Evolutionary conservation across 2,113 vertebrate genomes (phyloP), one percentile per base, ranked within the genome.

Genomic region (Eulacestoma nigropectus): DNA sequence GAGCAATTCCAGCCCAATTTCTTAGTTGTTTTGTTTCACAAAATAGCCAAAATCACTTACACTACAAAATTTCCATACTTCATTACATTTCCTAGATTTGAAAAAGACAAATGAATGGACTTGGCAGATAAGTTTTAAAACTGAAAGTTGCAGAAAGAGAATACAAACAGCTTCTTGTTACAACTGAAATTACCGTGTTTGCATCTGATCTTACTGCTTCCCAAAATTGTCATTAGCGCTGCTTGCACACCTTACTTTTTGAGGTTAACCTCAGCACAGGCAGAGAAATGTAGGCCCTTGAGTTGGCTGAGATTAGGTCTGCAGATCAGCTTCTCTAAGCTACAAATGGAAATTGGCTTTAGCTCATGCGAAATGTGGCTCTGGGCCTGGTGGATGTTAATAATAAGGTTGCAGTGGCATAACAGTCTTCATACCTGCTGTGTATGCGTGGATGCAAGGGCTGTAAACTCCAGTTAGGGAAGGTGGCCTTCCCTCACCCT

Each of bases 371-470:
- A 85, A 83, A 41, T 4, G 29, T 41, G 63, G 17, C 59, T 93
- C 49, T 73, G 26, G 44, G 32, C 19, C 39, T 47, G 41, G 9
- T 49, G 35, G 35, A 39, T 74, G 30, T 23, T 49, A 85, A 64
- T 21, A 64, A 33, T 42, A 53, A 72, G 11, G 32, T 30, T 86
- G 67, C 49, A 73, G 16, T 37, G 27, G 46, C 16, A 6, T 56
- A 69, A 46, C 47, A 39, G 20, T 49, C 46, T 73, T 80, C 37
- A 41, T 1, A 2, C 29, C 13, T 57, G 10, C 9, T 57, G 32
- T 11, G 6, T 11, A 33, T 6, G 10, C 0, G 2, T 2, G 5
- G 35, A 37, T 16, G 44, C 30, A n/a, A 44, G 12, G 42, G 25
- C 33, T 59, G 23, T 55, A 27, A 39, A 29, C 22, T 59, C 44